Evolutionary conservation across 2,888 invertebrate species (phyloP).

Genomic region (Litoditis marina): DNA sequence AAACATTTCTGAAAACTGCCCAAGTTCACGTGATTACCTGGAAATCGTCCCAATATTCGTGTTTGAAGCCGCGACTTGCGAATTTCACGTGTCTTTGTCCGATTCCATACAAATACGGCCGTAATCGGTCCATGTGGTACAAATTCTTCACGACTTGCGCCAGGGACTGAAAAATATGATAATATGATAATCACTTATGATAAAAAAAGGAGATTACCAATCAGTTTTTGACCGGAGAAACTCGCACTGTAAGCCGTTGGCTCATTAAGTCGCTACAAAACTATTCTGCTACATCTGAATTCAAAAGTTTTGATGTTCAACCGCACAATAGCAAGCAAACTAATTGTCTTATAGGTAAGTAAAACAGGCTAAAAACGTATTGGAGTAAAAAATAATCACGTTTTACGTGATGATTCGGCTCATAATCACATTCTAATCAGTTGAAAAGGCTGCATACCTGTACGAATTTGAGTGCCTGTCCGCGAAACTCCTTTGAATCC

Average conservation of each 20-base stretch:
- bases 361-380: no score
- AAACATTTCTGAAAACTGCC: no score
- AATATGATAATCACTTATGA: neutral
- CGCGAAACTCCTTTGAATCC: constrained; percentile 51
- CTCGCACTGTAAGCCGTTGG: no score
- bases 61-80: constrained; percentile 54
- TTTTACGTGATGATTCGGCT: no score
- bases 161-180: constrained; percentile 43
- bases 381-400: no score
- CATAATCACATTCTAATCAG: no score
- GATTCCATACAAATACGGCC: constrained; percentile 44
- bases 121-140: constrained; percentile 54
- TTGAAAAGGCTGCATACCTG: constrained; percentile 37
- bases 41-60: constrained; percentile 57
- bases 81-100: constrained; percentile 54
- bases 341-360: no score
- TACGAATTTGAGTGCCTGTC: constrained; percentile 56
- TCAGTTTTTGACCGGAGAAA: neutral
- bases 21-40: no score
- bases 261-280: no score
- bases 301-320: no score
- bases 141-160: constrained; percentile 56
- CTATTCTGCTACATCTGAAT: no score
- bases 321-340: no score
- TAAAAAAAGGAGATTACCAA: neutral